These are phyloP conservation scores for Bradynema listronoti DNA, from an alignment of 1,140 invertebrate species.

Conservation along the genomic window DNA sequence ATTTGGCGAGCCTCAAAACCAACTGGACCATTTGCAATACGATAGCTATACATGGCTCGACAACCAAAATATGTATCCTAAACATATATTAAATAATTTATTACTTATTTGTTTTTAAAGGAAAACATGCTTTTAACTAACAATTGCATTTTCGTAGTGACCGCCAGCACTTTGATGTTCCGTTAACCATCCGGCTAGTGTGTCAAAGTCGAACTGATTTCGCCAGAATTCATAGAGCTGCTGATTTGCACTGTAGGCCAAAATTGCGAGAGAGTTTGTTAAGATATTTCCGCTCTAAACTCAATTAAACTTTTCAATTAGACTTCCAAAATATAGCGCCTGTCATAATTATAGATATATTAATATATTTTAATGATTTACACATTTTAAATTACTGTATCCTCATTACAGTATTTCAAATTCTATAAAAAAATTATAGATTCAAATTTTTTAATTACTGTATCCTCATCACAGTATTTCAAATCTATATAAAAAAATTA, in stretches of 20 bases:
- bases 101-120: not conserved
- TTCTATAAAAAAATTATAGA: too few species aligned
- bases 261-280: conserved; percentile 31
- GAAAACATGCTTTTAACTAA: conserved; percentile 2
- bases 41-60: conserved; percentile 22
- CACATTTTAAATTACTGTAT: too few species aligned
- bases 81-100: conserved; percentile 13
- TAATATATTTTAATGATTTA: too few species aligned
- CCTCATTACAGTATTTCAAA: too few species aligned
- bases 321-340: too few species aligned
- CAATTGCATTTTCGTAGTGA: conserved; percentile 42
- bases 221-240: conserved; percentile 29
- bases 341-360: too few species aligned
- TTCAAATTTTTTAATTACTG: too few species aligned
- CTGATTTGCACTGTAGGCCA: conserved; percentile 33
- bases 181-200: conserved; percentile 27
- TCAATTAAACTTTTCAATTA: conserved; percentile 10
- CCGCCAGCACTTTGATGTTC: conserved; percentile 31
- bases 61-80: conserved; percentile 41
- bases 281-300: conserved; percentile 37
- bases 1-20: conserved; percentile 10
- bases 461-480: too few species aligned
- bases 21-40: conserved; percentile 12
- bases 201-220: conserved; percentile 32
- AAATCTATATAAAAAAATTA: too few species aligned